phyloP scores from a whole-genome alignment of 2,888 invertebrate species.

The Thera obeliscata region DNA sequence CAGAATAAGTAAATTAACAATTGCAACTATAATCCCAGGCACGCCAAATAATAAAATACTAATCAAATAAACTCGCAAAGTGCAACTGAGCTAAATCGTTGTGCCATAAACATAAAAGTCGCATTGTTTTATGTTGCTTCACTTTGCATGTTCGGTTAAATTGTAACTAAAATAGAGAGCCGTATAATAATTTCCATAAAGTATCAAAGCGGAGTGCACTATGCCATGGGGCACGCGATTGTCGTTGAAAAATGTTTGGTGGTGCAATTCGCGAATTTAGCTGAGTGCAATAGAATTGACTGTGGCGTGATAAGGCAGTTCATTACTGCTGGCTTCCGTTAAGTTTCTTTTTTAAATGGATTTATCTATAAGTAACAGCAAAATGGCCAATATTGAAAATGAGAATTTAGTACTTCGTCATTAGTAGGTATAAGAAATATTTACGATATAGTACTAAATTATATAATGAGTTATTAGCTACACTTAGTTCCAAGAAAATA shows the following conservation, averaged over 20 bases:
- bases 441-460: too few relatives aligned
- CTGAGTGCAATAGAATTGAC: slow-evolving; percentile 31
- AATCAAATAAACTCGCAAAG: slow-evolving; percentile 13
- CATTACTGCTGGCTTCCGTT: slow-evolving; percentile 1
- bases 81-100: slow-evolving; percentile 14
- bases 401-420: too few relatives aligned
- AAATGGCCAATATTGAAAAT: too few relatives aligned
- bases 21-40: too few relatives aligned
- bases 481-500: slow-evolving; percentile 11
- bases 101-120: slow-evolving; percentile 16
- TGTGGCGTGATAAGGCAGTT: slow-evolving; percentile 24
- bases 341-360: slow-evolving; percentile 7
- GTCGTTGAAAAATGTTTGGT: slow-evolving; percentile 46
- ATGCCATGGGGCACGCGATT: slow-evolving; percentile 50
- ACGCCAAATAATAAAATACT: neutral
- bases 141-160: slow-evolving; percentile 34
- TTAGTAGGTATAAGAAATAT: too few relatives aligned
- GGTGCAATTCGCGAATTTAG: slow-evolving; percentile 31
- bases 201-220: slow-evolving; percentile 46
- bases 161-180: slow-evolving; percentile 34
- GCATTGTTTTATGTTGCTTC: slow-evolving; percentile 21
- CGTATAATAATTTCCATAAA: slow-evolving; percentile 40
- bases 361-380: neutral
- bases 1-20: too few relatives aligned
- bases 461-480: too few relatives aligned